Conservation (phyloP, 2,113 vertebrate species). For the Colinus virginianus region DNA sequence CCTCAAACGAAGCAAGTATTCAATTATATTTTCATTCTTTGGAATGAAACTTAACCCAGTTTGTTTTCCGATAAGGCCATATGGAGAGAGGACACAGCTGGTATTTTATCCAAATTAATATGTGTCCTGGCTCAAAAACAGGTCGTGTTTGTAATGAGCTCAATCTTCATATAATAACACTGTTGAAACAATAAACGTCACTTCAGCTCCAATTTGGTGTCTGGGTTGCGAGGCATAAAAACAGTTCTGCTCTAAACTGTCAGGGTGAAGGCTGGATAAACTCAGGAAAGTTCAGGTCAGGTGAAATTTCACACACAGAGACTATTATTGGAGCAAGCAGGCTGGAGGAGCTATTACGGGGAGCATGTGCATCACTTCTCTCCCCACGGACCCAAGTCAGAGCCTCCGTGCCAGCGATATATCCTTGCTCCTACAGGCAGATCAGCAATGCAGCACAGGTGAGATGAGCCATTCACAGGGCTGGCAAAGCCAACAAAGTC, state of each 20-base stretch:
- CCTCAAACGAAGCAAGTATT: constrained; percentile 19
- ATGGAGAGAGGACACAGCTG: constrained; percentile 40
- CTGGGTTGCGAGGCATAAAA: constrained; percentile 31
- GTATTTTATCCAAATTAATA: constrained; percentile 48
- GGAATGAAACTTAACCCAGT: not conserved
- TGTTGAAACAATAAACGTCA: constrained; percentile 53
- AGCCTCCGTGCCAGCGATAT: not conserved
- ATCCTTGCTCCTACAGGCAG: not conserved
- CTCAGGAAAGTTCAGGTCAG: constrained; percentile 29
- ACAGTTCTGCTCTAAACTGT: constrained; percentile 12
- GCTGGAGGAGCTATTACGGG: not conserved
- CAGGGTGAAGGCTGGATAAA: constrained; percentile 20
- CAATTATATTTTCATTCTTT: constrained; percentile 31
- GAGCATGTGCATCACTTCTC: not conserved
- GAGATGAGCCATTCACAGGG: not conserved
- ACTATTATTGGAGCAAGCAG: not conserved
- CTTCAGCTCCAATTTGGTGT: constrained; percentile 34
- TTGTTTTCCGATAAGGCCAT: constrained; percentile 50
- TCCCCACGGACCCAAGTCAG: not conserved
- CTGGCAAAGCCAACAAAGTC: not conserved
- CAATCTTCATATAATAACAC: constrained; percentile 32
- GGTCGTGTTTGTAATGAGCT: constrained; percentile 47
- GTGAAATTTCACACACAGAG: constrained; percentile 37
- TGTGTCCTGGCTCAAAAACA: constrained; percentile 30
- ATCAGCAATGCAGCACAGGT: not conserved